Percentiles rank a stretch among this genome's conserved stretches.
Conservation (phyloP, 2,113 vertebrate genomes). For the Abramis brama region DNA sequence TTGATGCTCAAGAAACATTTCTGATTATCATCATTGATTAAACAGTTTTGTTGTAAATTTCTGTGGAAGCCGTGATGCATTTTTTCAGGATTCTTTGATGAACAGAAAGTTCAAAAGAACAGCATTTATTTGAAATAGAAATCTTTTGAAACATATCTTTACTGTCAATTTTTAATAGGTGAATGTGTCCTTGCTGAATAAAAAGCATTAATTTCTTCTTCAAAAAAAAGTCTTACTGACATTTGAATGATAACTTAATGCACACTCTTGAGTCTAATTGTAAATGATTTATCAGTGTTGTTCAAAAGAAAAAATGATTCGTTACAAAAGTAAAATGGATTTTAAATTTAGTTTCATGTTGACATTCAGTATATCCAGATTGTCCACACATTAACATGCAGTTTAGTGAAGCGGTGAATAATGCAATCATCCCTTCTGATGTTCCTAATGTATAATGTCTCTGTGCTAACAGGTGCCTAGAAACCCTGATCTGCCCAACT, state of each 20-base stretch:
- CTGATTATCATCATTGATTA: too few relatives aligned
- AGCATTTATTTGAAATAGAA: background rate
- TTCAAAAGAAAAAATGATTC: too few relatives aligned
- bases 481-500: slow-evolving; percentile 93
- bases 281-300: too few relatives aligned
- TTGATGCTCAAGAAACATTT: too few relatives aligned
- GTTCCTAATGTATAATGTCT: background rate
- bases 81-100: background rate
- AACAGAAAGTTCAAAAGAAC: background rate
- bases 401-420: background rate
- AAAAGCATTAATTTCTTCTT: too few relatives aligned
- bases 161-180: background rate
- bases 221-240: too few relatives aligned
- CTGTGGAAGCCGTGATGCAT: too few relatives aligned
- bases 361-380: background rate
- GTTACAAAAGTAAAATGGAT: background rate
- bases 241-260: too few relatives aligned
- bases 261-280: too few relatives aligned
- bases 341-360: background rate
- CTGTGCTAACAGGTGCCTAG: slow-evolving; percentile 84
- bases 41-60: too few relatives aligned
- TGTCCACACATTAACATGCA: background rate
- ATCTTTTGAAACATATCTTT: background rate
- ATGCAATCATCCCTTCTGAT: background rate
- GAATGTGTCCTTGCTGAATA: too few relatives aligned